Evolutionary conservation across 1,140 invertebrate genomes (phyloP), one percentile per base, ranked within the genome.

Genomic region (Bombyx mandarina): DNA sequence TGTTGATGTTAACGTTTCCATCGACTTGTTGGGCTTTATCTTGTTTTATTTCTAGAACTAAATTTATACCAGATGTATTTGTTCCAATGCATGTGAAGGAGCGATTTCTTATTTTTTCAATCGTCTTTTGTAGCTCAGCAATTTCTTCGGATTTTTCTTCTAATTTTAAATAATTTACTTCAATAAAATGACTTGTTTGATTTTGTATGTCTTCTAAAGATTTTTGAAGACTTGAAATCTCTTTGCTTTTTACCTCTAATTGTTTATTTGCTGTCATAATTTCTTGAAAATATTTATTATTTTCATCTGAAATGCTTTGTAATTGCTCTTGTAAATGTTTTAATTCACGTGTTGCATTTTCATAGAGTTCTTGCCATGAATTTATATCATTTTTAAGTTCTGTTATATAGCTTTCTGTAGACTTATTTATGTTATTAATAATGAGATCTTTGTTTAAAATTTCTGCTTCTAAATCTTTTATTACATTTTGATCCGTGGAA

Each of bases 381-480:
- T 67, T 8, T 45, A 82, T 67, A 62, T 87, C 75, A 6, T 71
- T 62, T 66, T 75, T 68, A 54, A 87, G 61, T 63, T 80, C 79
- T 18, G 48, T 51, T 46, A 78, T 76, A 53, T 79, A 70, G 48
- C 54, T 67, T 67, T 72, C 54, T 48, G 65, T 71, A n/a, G 72
- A 66, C 54, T 78, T 56, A 53, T 77, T 75, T 47, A 77, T 66
- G 73, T 77, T 75, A 49, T 82, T 71, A 51, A 74, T 72, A 52
- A 87, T 72, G 45, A 82, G 57, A 50, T 79, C 75, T 69, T 87
- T 82, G 62, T 83, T 82, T 50, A 69, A 50, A 52, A 82, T 67
- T 69, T 77, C 72, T 8, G 67, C 72, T 69, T 82, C 63, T 64
- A 83, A 64, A 56, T 85, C 75, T 58, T 72, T 70, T 45, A 82